phyloP scores from a whole-genome alignment of 2,113 vertebrate species.

The Cheilinus undulatus region DNA sequence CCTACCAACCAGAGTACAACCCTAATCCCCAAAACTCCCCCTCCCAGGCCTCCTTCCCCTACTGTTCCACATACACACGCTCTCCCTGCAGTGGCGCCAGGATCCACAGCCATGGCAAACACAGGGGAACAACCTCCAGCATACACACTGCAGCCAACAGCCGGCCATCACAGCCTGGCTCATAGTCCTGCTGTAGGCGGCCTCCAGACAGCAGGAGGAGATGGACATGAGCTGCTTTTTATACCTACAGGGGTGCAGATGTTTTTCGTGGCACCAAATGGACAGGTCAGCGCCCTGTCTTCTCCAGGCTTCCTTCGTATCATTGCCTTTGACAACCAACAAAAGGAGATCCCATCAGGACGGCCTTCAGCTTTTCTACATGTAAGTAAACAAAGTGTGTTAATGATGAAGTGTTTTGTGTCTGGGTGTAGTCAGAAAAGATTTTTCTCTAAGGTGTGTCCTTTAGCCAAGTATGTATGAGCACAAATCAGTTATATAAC shows the following conservation, averaged over 20 bases:
- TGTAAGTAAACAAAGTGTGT: constrained; percentile 81
- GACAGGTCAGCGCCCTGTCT: constrained; percentile 92
- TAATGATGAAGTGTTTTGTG: neutral
- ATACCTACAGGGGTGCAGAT: constrained; percentile 94
- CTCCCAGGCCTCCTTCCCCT: constrained; percentile 68
- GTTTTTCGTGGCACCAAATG: constrained; percentile 92
- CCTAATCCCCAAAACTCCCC: constrained; percentile 20
- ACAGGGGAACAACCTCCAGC: constrained; percentile 88
- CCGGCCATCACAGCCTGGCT: constrained; percentile 89
- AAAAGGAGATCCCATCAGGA: constrained; percentile 65
- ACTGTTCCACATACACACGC: constrained; percentile 24
- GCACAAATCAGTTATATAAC: constrained; percentile 13
- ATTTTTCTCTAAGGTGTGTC: neutral
- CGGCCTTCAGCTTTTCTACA: constrained; percentile 89
- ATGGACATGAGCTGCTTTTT: constrained; percentile 87
- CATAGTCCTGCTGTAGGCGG: constrained; percentile 77
- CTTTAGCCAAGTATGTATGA: constrained; percentile 9
- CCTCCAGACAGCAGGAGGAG: constrained; percentile 46
- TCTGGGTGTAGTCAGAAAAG: neutral
- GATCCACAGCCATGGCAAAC: constrained; percentile 45
- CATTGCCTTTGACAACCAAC: constrained; percentile 81
- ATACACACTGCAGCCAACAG: constrained; percentile 89
- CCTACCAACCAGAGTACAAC: constrained; percentile 41
- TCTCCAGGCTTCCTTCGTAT: constrained; percentile 93
- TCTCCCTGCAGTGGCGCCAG: constrained; percentile 47